Evolutionary conservation across 2,797 vertebrate species (phyloP), one percentile per base, ranked within the genome.

Genomic region (Pangasius sanitwongsei): DNA sequence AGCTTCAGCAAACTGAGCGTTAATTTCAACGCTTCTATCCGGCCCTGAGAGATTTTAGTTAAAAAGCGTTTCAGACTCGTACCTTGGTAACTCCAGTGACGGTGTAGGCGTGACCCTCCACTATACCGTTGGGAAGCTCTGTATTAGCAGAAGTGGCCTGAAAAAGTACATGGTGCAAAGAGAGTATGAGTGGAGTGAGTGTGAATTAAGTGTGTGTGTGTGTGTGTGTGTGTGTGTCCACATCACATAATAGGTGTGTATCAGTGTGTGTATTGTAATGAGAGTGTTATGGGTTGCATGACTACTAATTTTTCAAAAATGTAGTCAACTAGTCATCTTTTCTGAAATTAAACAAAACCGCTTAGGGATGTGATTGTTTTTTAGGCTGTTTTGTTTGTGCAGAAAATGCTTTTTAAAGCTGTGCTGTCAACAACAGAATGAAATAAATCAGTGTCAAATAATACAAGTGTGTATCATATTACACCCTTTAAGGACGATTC

Each of bases 51-150:
- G 4, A 59, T 37, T 63, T 44, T 11, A 48, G 74, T 44, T 20
- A 5, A 4, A 28, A 74, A 20, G 2, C 28, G 50, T 16, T 16
- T 85, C 15, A 85, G n/a, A 84, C 41, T 69, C 23, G 34, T 84
- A 96, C 96, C 94, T 95, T 80, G 77, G 80, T 93, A 23, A 96
- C 91, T 4, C 94, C 95, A 3, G 89, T 90, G 8, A 91, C 50
- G 0, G 89, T 28, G 84, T 91, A 91, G 1, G 91, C 91, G 16
- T 91, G 91, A 16, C 88, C 90, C 61, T 91, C 80, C 67, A 91
- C 91, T 31, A 91, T 89, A 6, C 91, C 91, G 15, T 89, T 91
- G 20, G 88, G 25, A 34, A 88, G 72, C 86, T 86, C 89, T 0
- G 57, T 85, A 31, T 91, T 90, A 3, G 57, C 82, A 16, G 87